Evolutionary conservation across 1,140 invertebrate species (phyloP), one percentile per base, ranked within the genome.

Genomic region (Agrilus planipennis): DNA sequence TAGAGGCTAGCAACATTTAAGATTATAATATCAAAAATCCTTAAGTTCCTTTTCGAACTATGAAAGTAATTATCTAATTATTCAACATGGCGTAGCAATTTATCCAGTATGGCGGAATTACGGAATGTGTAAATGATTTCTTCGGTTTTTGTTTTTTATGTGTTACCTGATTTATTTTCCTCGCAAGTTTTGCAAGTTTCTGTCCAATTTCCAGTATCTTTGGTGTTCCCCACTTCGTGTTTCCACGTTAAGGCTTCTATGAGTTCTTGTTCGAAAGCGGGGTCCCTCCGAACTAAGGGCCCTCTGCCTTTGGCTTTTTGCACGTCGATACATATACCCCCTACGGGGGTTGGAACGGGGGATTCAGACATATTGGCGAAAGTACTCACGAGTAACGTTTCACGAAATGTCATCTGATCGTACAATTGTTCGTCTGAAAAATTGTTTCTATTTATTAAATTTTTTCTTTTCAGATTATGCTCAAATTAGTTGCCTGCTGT

Each of bases 341-440:
- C 58, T 1, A 57, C 53, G 3, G 34, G 15, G 7, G 29, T 39
- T 0, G 44, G 39, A 16, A 19, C 14, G 9, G 16, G 7, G 1
- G 14, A 27, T 14, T n/a, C 29, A 9, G 5, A 16, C 2, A 1
- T 10, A 12, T 27, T 31, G 34, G 53, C 45, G 2, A 59, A 34
- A 21, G 47, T 46, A 28, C 49, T 52, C 3, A 58, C 47, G 2
- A 60, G 9, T 7, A 60, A 25, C 22, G 17, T 39, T 39, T 60
- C 56, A 7, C 50, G 39, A 41, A 58, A 60, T 7, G 50, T 41
- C 17, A 58, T 14, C 32, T 54, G 47, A 16, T 54, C 44, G 35
- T 61, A 60, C 20, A 64, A 47, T 4, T 57, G 51, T 11, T 56
- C 47, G 34, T 63, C 64, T 67, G 38, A 32, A 60, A 54, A 42